Evolutionary conservation across 2,888 invertebrate species (phyloP), one percentile per base, ranked within the genome.

Genomic region (Cantharis rustica): DNA sequence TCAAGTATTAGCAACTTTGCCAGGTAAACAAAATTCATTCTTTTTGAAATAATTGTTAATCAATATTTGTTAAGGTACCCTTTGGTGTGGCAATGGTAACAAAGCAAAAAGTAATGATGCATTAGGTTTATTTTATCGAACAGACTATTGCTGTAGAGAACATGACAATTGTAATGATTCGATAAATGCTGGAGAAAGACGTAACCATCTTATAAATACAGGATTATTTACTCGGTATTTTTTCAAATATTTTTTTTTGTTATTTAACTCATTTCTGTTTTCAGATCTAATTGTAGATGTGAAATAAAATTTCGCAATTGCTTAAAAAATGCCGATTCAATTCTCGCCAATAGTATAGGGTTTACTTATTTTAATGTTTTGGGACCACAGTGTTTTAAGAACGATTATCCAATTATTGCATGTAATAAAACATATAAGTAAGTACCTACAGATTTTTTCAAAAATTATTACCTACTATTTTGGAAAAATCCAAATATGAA

Each of bases 41-140:
- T 31, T 31, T 13, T 31, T 31, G 13, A 3, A 31, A 31, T 31
- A 31, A 13, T 47, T 7, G 7, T 9, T 1, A 23, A 23, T 47
- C n/a, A n/a, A 27, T 15, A 3, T 16, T 64, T 20, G 10, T 63
- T 17, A 79, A 92, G 95, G 94, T 10, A 95, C 94, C 0, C 90
- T 92, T 11, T 95, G 94, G 94, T 95, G 95, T 82, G 95, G 95
- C 0, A 90, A 90, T 71, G 94, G 94, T 0, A 91, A 92, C 81
- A 88, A 90, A 0, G 92, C 94, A 0, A 87, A 89, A 10, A 89
- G 89, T 4, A 87, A 89, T 15, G 87, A 90, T 1, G 92, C 93
- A 80, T 86, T 94, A n/a, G 94, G 94, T 0, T 83, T 90, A 13
- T 93, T 93, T 86, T 89, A 90, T 82, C 89, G 89, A 80, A 92